Evolutionary conservation across 2,797 vertebrate species (phyloP).

Genomic region (Percopsis omiscomaycus): DNA sequence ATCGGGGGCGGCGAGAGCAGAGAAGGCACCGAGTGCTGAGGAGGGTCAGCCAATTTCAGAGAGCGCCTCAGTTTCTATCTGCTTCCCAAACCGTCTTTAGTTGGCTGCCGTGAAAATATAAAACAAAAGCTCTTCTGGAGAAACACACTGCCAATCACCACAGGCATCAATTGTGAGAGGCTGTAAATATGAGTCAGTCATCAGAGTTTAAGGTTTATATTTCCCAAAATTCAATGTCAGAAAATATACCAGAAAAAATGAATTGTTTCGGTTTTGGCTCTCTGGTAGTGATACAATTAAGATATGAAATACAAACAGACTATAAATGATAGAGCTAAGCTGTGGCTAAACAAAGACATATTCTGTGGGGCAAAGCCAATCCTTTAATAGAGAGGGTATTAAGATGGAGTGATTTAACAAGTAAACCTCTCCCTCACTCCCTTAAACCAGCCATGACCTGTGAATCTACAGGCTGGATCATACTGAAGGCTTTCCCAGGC

Average conservation of each 20-base stretch:
- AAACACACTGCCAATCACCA: constrained; percentile 53
- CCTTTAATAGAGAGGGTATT: constrained; percentile 31
- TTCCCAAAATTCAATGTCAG: constrained; percentile 55
- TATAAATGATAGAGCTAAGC: constrained; percentile 27
- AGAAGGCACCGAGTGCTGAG: constrained; percentile 45
- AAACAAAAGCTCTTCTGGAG: constrained; percentile 50
- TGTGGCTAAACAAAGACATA: constrained; percentile 31
- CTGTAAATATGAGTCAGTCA: constrained; percentile 56
- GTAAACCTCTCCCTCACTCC: constrained; percentile 10
- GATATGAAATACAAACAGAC: constrained; percentile 52
- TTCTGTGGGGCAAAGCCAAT: constrained; percentile 14
- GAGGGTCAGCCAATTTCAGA: constrained; percentile 63
- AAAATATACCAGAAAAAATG: constrained; percentile 42
- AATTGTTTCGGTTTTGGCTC: constrained; percentile 46
- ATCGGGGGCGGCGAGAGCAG: constrained; percentile 53
- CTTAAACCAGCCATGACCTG: constrained; percentile 25
- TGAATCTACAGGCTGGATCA: constrained; percentile 8
- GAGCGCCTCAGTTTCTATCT: constrained; percentile 54
- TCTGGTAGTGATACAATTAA: constrained; percentile 46
- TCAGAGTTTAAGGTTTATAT: constrained; percentile 63
- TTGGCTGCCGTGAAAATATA: constrained; percentile 47
- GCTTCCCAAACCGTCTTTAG: constrained; percentile 61
- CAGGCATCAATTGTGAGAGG: constrained; percentile 45
- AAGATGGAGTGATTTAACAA: constrained; percentile 24
- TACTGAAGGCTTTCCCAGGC: neutral